Evolutionary conservation across 2,113 vertebrate genomes (phyloP).

Genomic region (Sarotherodon lohbergeri): DNA sequence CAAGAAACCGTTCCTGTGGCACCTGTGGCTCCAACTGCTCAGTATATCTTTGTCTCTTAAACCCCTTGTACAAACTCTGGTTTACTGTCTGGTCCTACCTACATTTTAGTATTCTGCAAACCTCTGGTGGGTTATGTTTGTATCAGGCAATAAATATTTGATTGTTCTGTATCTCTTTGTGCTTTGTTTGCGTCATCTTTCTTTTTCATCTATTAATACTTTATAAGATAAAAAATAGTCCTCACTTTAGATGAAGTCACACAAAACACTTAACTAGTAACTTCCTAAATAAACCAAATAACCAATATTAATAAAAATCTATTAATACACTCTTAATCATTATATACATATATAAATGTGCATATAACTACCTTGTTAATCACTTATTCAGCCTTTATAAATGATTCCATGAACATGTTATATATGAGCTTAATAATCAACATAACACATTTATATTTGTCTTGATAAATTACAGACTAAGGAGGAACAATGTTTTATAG

Average conservation of each 20-base stretch:
- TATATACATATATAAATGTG: background rate
- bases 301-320: background rate
- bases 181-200: no score
- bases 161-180: no score
- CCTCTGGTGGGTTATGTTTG: no score
- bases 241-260: background rate
- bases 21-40: no score
- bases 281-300: background rate
- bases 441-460: background rate
- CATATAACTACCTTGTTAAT: background rate
- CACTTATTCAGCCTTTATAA: background rate
- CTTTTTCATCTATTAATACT: no score
- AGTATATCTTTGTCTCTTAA: no score
- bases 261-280: background rate
- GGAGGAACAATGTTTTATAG: background rate
- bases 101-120: no score
- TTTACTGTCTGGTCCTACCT: no score
- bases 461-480: background rate
- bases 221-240: no score
- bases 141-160: no score
- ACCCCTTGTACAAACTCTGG: no score
- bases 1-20: no score
- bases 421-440: background rate
- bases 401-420: background rate
- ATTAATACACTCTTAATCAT: background rate